Evolutionary conservation across 2,113 vertebrate species (phyloP).

Genomic region (Pleuronectes platessa): DNA sequence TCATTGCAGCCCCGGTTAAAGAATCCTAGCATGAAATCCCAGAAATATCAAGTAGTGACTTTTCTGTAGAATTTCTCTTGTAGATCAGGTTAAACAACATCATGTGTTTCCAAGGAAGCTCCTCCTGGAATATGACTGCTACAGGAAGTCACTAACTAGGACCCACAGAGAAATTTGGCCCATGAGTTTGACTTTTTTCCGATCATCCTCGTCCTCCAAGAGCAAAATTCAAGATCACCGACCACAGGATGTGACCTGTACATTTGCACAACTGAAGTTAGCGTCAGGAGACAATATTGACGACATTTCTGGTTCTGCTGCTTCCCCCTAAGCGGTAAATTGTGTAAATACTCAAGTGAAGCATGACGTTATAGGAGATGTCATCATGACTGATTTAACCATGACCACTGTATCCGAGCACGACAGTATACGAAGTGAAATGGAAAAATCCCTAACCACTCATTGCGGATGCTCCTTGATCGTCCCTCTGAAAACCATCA

Average conservation of each 20-base stretch:
- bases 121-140: no score
- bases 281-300: no score
- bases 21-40: constrained; percentile 11
- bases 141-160: neutral
- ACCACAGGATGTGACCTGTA: neutral
- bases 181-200: neutral
- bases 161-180: neutral
- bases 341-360: no score
- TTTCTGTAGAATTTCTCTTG: neutral
- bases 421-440: neutral
- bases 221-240: neutral
- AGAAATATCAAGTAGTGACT: neutral
- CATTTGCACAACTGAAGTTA: no score
- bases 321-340: no score
- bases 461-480: neutral
- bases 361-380: neutral
- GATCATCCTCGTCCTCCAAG: neutral
- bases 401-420: neutral
- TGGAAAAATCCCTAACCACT: neutral
- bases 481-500: neutral
- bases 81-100: no score
- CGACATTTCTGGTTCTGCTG: no score
- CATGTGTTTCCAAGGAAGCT: no score
- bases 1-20: neutral
- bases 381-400: neutral